Evolutionary conservation across 2,113 vertebrate genomes (phyloP), one percentile per base, ranked within the genome.

Genomic region (Sinocyclocheilus maitianheensis): DNA sequence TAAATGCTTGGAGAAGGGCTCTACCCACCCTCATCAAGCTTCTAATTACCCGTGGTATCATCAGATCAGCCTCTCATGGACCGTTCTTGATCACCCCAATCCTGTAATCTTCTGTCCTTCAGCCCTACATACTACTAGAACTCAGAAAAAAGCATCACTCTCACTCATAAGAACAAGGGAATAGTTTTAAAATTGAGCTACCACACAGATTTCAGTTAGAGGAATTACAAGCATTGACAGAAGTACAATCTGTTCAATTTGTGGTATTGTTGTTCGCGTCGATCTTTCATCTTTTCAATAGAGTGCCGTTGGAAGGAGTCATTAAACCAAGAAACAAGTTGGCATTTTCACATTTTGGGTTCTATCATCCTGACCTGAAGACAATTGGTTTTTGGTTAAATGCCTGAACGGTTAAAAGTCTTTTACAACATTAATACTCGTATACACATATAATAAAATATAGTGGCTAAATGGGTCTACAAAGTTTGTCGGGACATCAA

Each of bases 1-100:
- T 88, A 93, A 93, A 93, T 84, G 46, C 62, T 86, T 89, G 88
- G 87, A 92, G 80, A 90, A 90, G 88, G 89, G 91, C 89, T 85
- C 51, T 78, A 69, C 86, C 85, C 91, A 90, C 88, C 92, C 86
- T 88, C 81, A 85, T 85, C 82, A 82, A 84, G 86, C 90, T 89
- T 91, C 89, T 92, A 93, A 95, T 93, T 94, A 91, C 34, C 88
- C 80, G 30, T 87, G 79, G 88, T 90, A 89, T 88, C 84, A 92
- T 81, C 81, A 84, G 84, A 88, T 67, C 78, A 76, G 76, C 81
- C 76, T 85, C 86, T 63, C 89, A 86, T 79, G 62, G 83, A 24
- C 83, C 34, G 5, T 12, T 48, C 65, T 80, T 40, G 0, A 48
- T 55, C 30, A 60, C 71, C 75, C 11, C 20, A 60, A 22, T 76